Base-by-base conservation (phyloP, 2,113 vertebrate species). In the Otis tarda region DNA sequence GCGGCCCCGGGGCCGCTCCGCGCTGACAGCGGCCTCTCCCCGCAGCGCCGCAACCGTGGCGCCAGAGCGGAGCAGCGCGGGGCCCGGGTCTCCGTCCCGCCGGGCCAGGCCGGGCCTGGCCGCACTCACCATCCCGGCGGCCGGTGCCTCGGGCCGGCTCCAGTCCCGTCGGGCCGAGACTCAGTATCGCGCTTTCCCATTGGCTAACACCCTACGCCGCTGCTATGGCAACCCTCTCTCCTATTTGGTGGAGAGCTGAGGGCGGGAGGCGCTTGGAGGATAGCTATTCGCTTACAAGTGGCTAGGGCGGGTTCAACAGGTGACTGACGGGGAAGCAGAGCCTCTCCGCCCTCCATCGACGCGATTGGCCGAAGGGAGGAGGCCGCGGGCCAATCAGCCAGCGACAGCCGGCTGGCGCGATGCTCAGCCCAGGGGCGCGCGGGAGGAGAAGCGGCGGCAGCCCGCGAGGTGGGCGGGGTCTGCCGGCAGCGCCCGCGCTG, bases 401-500 rank as follows among this genome's bases (percentile, higher is more conserved):
- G 24, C 12, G 37, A 24, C 1, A 33, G 1, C 9, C 4, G 30
- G 10, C 96, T 97, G 85, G 95, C 90, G 95, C 71, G 95, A 97
- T 97, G 50, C 79, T 97, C 95, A 56, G 96, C 86, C 23, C 86
- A 97, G 88, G 30, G 50, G 25, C 3, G 60, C 8, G 59, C 12
- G 39, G 39, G 9, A 23, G 27, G 64, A 31, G 37, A n/a, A 20
- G 71, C 1, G 47, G 63, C 2, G 19, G 31, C 37, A 37, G 41
- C 0, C 1, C 1, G 16, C 0, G 1, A 12, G 8, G 43, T 18
- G 63, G 76, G 93, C 33, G 59, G 28, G 52, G 71, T 3, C 7
- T 28, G 0, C 0, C 0, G 7, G 37, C 37, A 24, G 3, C 0
- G 2, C 2, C 12, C 4, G 31, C 6, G 31, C 11, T 30, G 57